Conservation (phyloP, 2,888 invertebrate genomes). For the Ptycholaimellus sp. region DNA sequence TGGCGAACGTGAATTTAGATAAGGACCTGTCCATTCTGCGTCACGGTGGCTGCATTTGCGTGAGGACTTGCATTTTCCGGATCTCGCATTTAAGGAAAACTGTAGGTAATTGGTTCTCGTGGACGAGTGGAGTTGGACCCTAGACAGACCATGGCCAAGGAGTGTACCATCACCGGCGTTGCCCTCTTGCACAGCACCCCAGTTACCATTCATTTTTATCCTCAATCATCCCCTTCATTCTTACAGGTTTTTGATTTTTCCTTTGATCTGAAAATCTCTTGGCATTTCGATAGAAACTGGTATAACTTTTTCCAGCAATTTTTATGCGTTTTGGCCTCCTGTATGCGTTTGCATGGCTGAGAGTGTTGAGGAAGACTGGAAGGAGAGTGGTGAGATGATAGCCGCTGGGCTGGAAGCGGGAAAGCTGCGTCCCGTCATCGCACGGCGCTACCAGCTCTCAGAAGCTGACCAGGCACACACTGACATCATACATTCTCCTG, state of each 20-base stretch:
- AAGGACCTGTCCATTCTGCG: slow-evolving; percentile 30
- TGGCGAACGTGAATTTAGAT: slow-evolving; percentile 35
- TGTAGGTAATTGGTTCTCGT: slow-evolving; percentile 28
- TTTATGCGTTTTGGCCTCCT: neutral
- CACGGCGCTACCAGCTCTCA: too few species aligned
- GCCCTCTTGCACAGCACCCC: too few species aligned
- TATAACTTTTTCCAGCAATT: neutral
- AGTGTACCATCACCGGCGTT: slow-evolving; percentile 27
- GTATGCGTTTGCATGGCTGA: neutral
- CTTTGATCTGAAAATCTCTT: too few species aligned
- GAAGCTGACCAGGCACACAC: too few species aligned
- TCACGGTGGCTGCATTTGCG: neutral
- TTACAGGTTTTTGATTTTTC: too few species aligned
- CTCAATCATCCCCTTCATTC: too few species aligned
- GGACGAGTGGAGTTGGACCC: slow-evolving; percentile 29
- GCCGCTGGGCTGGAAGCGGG: too few species aligned
- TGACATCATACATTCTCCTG: too few species aligned
- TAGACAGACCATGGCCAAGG: slow-evolving; percentile 27
- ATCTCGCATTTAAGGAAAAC: neutral
- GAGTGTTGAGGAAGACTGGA: slow-evolving; percentile 4
- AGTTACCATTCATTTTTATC: too few species aligned
- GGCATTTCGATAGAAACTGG: too few species aligned
- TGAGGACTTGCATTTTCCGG: neutral
- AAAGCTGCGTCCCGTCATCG: too few species aligned
- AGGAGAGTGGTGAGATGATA: slow-evolving; percentile 6